Evolutionary conservation across 2,888 invertebrate species (phyloP), one percentile per base, ranked within the genome.

Genomic region (Gisinianus flammeolus): DNA sequence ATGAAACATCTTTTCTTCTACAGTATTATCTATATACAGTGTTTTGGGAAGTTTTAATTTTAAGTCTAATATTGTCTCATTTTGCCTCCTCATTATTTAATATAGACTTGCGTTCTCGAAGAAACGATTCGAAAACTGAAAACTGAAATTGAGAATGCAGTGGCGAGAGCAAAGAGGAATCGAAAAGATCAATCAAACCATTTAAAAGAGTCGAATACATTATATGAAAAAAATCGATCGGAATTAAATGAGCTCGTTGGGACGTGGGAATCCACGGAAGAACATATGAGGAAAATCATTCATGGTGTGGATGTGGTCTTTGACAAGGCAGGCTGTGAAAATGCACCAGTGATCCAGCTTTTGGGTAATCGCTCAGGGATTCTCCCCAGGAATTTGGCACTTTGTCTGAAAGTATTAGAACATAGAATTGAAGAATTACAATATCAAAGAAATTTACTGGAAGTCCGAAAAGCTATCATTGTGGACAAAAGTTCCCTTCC

Each of bases 371-470:
- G 79, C 35, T 74, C 77, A 16, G 83, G 81, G n/a, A 82, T 83
- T 71, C 74, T 78, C 6, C 81, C 83, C 0, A 79, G 80, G 26
- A 83, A 83, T 30, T 73, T 82, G 12, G 71, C 67, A n/a, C 71
- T 83, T 2, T 81, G 81, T 66, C 80, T 83, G 67, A 80, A 80
- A 33, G 82, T 80, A 1, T 30, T 83, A 62, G 83, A 83, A 54
- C 80, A 83, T 68, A 68, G 82, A 1, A 79, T 82, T 3, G 79
- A 79, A 0, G 80, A 83, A 26, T 68, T 83, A 5, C n/a, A 71
- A 26, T 33, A 92, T 86, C 91, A 91, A 77, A 91, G 92, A 22
- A 89, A 90, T 44, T 92, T 93, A 84, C 89, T 92, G 8, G 67
- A 72, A 22, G 54, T 66, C 16, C 62, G 66, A 22, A 79, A 80